Conservation (phyloP, 2,888 invertebrate species). For the Stramonita haemastoma region DNA sequence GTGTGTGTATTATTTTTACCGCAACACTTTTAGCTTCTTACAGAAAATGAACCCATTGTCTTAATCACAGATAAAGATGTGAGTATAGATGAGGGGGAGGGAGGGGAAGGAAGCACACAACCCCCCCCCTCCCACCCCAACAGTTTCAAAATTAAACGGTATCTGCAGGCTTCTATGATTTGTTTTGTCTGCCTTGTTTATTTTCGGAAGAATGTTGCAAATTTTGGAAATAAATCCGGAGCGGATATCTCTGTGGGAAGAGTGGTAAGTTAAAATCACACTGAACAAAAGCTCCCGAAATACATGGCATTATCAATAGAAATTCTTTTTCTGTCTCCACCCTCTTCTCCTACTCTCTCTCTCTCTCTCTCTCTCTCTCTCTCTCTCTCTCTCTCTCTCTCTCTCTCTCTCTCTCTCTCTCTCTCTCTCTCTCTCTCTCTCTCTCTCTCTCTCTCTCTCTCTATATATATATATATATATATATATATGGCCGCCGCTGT, state of each 20-base stretch:
- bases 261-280: neutral
- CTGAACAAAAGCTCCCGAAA: conserved; percentile 4
- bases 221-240: conserved; percentile 1
- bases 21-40: neutral
- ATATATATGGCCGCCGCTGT: too few relatives aligned
- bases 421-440: neutral
- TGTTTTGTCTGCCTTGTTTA: conserved; percentile 3
- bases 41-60: neutral
- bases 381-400: neutral
- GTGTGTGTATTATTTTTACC: neutral
- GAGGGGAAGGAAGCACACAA: neutral
- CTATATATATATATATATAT: too few relatives aligned
- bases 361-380: neutral
- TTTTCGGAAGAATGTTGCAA: conserved; percentile 3
- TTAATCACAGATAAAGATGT: neutral
- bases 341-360: neutral
- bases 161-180: neutral
- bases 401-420: neutral
- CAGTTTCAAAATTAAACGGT: neutral
- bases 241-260: neutral
- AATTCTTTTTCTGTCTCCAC: neutral
- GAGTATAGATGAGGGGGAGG: neutral
- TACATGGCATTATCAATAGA: neutral
- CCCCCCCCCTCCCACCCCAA: too few relatives aligned
- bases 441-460: too few relatives aligned